Evolutionary conservation across 2,888 invertebrate genomes (phyloP), one percentile per base, ranked within the genome.

Genomic region (Coleophora flavipennella): DNA sequence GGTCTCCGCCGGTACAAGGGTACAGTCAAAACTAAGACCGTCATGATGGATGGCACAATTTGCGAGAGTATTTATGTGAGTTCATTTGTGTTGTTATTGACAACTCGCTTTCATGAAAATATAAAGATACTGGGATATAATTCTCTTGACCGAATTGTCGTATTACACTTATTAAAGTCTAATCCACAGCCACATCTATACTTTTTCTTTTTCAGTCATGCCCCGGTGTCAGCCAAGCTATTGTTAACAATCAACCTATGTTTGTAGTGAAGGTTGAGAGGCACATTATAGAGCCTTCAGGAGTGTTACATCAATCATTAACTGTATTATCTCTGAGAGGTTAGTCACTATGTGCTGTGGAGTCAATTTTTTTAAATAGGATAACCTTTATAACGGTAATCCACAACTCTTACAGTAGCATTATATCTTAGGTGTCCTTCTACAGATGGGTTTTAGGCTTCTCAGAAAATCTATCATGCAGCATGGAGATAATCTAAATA

Each of bases 41-140:
- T 88, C 36, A 77, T 88, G 48, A 88, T 90, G 48, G 85, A 87
- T 48, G 90, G 90, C 3, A 77, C 74, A 36, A 67, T 89, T 43
- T 87, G 88, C 45, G 69, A 85, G 44, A 89, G 88, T 62, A 73
- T 87, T 60, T 90, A 90, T 55, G 90, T 90, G 70, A 86, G 85
- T 67, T 31, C 3, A 20, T 20, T 20, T 20, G 20, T 6, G 20
- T 20, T 20, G 3, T 20, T 20, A 20, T 20, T 20, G 20, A 6
- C 33, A 39, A 29, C 25, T 29, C 13, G 32, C 13, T n/a, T n/a
- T n/a, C n/a, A n/a, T n/a, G n/a, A n/a, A n/a, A n/a, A n/a, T n/a
- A n/a, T n/a, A n/a, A n/a, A n/a, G n/a, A n/a, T n/a, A n/a, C n/a
- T n/a, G n/a, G n/a, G n/a, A n/a, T n/a, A n/a, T n/a, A n/a, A n/a